Base-by-base conservation (phyloP, 2,888 invertebrate species). In the Drosophila sordidula region DNA sequence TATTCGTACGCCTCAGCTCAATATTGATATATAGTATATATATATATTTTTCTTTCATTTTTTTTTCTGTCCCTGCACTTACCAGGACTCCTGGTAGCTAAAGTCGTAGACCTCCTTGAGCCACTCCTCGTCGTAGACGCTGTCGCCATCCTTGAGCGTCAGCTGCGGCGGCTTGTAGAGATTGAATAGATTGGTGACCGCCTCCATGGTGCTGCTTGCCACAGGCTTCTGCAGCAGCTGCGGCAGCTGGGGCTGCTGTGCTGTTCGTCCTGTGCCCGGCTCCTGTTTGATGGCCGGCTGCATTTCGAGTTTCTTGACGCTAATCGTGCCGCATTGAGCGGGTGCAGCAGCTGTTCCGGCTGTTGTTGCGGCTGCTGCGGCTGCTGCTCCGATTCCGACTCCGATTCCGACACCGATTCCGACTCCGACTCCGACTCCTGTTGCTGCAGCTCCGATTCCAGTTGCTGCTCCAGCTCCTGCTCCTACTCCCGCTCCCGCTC, bases 81-180 rank as follows among this genome's bases (percentile, higher is more conserved):
- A 96, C 98, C 97, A 98, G 44, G 96, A 96, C 90, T 96, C 95
- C 80, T 97, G 94, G 83, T 95, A 95, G 79, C 96, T 94, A 93
- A 97, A 98, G 93, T 98, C 98, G 92, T 98, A 98, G 18, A 98
- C 94, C 81, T 96, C 95, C 61, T 95, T 94, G 83, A 95, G 95
- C 90, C 96, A 96, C 90, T 98, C 97, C 83, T 97, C 97, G 26
- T 95, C 94, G 57, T 96, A 94, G 83, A 95, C 95, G 66, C 95
- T 95, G 86, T 97, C 97, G 78, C 96, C 95, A 89, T 96, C 96
- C 87, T 95, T 95, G 50, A 95, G 94, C 54, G 95, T 95, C 86
- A 98, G 94, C 73, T 94, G 93, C 39, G 98, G 98, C 89, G 97
- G 94, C 92, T 96, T 96, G 87, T 95, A 92, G 74, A 93, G 91